phyloP scores from a whole-genome alignment of 1,140 invertebrate genomes.

The Drosophila subpulchrella region DNA sequence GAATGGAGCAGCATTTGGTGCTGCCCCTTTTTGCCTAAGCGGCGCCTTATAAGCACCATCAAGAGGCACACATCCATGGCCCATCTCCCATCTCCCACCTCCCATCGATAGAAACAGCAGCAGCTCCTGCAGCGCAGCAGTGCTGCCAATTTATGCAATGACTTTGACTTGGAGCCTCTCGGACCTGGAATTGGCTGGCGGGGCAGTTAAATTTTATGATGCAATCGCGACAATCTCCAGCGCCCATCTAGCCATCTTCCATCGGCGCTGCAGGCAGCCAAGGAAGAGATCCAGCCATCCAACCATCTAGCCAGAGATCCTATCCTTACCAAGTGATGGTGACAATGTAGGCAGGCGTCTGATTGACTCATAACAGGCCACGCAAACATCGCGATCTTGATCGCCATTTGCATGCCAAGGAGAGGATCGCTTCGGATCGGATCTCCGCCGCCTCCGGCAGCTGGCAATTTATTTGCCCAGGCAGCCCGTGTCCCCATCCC shows the following conservation, averaged over 20 bases:
- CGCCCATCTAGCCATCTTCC: conserved; percentile 57
- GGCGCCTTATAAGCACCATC: conserved; percentile 73
- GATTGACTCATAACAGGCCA: conserved; percentile 80
- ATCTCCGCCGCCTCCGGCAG: conserved; percentile 30
- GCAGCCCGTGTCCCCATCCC: conserved; percentile 31
- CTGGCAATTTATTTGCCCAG: conserved; percentile 72
- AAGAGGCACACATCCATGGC: conserved; percentile 7
- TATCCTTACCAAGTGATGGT: conserved; percentile 63
- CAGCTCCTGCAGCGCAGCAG: conserved; percentile 18
- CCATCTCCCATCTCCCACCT: conserved; percentile 11
- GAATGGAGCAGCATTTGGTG: conserved; percentile 57
- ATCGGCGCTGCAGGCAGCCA: conserved; percentile 62
- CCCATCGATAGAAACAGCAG: conserved; percentile 32
- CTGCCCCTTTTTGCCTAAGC: conserved; percentile 52
- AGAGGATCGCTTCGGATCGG: neutral
- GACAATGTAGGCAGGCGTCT: conserved; percentile 76
- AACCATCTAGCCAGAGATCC: conserved; percentile 13
- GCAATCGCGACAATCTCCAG: conserved; percentile 74
- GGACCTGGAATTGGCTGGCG: conserved; percentile 42
- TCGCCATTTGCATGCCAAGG: conserved; percentile 65
- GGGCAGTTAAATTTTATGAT: conserved; percentile 78
- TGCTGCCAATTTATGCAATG: conserved; percentile 76
- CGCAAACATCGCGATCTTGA: conserved; percentile 75
- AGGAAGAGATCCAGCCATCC: neutral
- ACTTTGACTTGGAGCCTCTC: conserved; percentile 40